Conservation (phyloP, 2,113 vertebrate species). For the Machaerirhynchus nigripectus region DNA sequence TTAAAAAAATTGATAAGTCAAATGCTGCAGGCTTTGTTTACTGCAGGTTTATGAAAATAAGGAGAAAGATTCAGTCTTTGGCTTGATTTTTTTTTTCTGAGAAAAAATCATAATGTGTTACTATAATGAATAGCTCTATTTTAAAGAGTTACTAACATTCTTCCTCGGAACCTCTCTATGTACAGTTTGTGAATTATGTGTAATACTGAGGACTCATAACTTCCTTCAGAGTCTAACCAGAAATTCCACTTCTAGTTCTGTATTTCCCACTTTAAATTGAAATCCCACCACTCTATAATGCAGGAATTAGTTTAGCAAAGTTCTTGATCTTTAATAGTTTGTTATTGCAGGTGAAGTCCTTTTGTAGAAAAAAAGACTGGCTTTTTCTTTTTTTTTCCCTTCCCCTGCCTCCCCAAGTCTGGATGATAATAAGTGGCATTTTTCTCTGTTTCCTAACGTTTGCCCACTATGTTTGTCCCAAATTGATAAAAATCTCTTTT, state of each 20-base stretch:
- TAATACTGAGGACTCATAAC: not conserved
- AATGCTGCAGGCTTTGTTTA: not conserved
- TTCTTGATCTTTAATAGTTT: not conserved
- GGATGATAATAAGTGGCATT: not conserved
- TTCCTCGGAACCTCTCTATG: not conserved
- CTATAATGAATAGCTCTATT: not conserved
- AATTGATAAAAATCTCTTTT: not conserved
- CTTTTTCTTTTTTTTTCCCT: accelerated
- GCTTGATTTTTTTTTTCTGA: not conserved
- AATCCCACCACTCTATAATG: not conserved
- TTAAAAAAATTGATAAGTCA: not conserved
- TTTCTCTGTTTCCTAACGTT: not conserved
- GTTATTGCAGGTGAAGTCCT: not conserved
- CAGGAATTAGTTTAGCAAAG: not conserved
- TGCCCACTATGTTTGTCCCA: not conserved
- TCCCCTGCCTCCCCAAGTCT: not conserved
- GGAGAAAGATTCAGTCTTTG: not conserved
- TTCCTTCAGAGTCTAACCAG: not conserved
- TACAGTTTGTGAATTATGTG: accelerated
- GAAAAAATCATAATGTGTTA: not conserved
- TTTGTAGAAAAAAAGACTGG: not conserved
- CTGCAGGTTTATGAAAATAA: not conserved
- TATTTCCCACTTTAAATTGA: not conserved
- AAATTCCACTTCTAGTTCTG: not conserved
- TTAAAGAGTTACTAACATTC: not conserved